These are phyloP conservation scores for human DNA, from an alignment of 2,113 vertebrate species.

Conservation along the genomic window GRCh38 chr1:107063001-107063500, in stretches of 20 bases:
- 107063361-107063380: not conserved
- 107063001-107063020: not conserved
- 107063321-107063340: not conserved
- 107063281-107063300: constrained; percentile 8
- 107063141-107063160: not conserved
- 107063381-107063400: not conserved
- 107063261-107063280: not conserved
- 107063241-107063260: constrained; percentile 16
- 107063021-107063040: not conserved
- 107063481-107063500: not conserved
- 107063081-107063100: not conserved
- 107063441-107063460: not conserved
- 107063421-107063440: not conserved
- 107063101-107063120: not conserved
- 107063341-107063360: constrained; percentile 22
- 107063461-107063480: not conserved
- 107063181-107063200: not conserved
- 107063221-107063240: not conserved
- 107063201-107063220: not conserved
- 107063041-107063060: not conserved
- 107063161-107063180: not conserved
- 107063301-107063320: not conserved
- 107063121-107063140: not conserved
- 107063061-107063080: not conserved
- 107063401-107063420: not conserved